Conservation (phyloP, 2,888 invertebrate genomes). For the Zygothrica quintamaculata region DNA sequence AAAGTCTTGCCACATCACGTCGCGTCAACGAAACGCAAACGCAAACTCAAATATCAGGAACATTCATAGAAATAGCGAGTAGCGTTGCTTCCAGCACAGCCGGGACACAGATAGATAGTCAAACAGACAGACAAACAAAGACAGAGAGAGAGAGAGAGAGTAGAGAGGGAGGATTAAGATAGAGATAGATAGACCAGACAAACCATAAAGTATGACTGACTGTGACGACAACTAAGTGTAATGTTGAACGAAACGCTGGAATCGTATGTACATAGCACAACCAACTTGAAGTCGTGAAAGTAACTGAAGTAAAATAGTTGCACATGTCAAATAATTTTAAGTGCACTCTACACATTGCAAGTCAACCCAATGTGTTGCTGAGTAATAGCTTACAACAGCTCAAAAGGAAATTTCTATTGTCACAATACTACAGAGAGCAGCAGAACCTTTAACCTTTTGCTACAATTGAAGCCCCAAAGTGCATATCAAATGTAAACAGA, state of each 20-base stretch:
- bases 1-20: slow-evolving; percentile 64
- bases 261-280: slow-evolving; percentile 1
- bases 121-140: not conserved
- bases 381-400: not conserved
- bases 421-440: no score
- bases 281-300: slow-evolving; percentile 8
- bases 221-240: slow-evolving; percentile 57
- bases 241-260: slow-evolving; percentile 41
- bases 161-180: slow-evolving; percentile 10
- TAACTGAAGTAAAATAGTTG: slow-evolving; percentile 41
- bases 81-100: slow-evolving; percentile 11
- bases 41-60: slow-evolving; percentile 56
- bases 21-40: slow-evolving; percentile 67
- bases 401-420: not conserved
- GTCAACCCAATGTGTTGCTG: not conserved
- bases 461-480: no score
- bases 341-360: slow-evolving; percentile 7
- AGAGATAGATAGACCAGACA: slow-evolving; percentile 40
- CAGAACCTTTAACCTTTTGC: no score
- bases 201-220: slow-evolving; percentile 68
- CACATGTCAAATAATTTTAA: slow-evolving; percentile 27
- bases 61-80: slow-evolving; percentile 30
- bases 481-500: no score
- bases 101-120: slow-evolving; percentile 3
- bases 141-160: slow-evolving; percentile 2